These are phyloP conservation scores for Carcinoscorpius rotundicauda DNA, from an alignment of 1,140 invertebrate species.

Conservation along the genomic window DNA sequence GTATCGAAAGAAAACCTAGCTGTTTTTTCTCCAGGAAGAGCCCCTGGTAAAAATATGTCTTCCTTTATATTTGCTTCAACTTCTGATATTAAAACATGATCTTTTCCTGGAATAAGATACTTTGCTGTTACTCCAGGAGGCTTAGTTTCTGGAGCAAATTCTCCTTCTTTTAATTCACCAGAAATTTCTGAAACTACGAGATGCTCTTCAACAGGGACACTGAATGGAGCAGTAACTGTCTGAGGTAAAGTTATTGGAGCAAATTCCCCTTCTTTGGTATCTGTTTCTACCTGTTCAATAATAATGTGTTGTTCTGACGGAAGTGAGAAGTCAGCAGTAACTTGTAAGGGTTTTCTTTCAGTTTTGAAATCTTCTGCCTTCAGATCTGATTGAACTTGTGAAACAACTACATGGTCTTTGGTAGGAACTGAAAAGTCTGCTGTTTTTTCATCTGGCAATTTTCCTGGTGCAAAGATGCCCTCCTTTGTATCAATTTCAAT, in stretches of 20 bases:
- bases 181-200: slow-evolving; percentile 13
- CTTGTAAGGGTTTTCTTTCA: slow-evolving; percentile 7
- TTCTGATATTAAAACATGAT: slow-evolving; percentile 21
- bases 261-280: slow-evolving; percentile 11
- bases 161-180: slow-evolving; percentile 17
- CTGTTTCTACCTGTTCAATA: neutral
- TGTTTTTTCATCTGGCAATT: slow-evolving; percentile 32
- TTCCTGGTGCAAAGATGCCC: slow-evolving; percentile 4
- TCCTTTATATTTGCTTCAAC: slow-evolving; percentile 21
- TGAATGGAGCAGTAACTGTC: slow-evolving; percentile 1
- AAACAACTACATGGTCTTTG: slow-evolving; percentile 14
- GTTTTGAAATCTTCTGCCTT: slow-evolving; percentile 15
- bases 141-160: slow-evolving; percentile 8
- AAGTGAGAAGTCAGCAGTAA: slow-evolving; percentile 15
- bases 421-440: slow-evolving; percentile 32
- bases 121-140: slow-evolving; percentile 9
- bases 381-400: slow-evolving; percentile 16
- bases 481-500: slow-evolving; percentile 2
- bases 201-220: slow-evolving; percentile 4
- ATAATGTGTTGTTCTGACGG: slow-evolving; percentile 13
- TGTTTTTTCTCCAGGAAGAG: slow-evolving; percentile 13
- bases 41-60: slow-evolving; percentile 17
- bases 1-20: slow-evolving; percentile 16
- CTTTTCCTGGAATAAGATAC: slow-evolving; percentile 7
- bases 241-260: slow-evolving; percentile 8